Percentiles rank a stretch among this genome's conserved stretches.
Evolutionary conservation across 2,113 vertebrate species (phyloP).

Genomic region (Uropsilus gracilis): DNA sequence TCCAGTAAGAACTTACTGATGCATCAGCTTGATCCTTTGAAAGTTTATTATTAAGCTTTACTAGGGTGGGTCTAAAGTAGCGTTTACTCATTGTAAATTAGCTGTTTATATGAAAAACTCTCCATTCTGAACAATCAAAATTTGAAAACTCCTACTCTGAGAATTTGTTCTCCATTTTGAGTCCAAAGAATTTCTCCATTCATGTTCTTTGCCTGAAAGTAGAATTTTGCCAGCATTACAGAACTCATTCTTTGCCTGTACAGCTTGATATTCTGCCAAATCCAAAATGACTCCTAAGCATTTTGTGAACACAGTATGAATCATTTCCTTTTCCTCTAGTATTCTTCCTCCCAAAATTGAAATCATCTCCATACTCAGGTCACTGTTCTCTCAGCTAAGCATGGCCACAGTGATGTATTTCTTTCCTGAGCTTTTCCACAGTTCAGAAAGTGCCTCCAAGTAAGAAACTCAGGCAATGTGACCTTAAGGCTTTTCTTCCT

Average conservation of each 20-base stretch:
- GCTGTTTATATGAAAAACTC: not conserved
- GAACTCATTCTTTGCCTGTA: not conserved
- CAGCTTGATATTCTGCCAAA: not conserved
- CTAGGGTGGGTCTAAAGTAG: not conserved
- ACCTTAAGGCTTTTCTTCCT: not conserved
- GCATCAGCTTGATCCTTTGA: not conserved
- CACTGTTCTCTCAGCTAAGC: not conserved
- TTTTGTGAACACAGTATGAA: not conserved
- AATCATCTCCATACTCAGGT: not conserved
- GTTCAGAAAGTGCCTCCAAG: not conserved
- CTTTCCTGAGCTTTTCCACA: too few relatives aligned
- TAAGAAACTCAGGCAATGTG: not conserved
- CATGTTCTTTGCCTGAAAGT: not conserved
- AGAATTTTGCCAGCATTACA: not conserved
- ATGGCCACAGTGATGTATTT: not conserved
- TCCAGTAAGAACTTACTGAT: not conserved
- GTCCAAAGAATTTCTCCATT: not conserved
- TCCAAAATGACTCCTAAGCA: not conserved
- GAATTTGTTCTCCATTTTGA: not conserved
- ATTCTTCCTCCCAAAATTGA: not conserved
- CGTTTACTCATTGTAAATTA: not conserved
- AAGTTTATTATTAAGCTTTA: not conserved
- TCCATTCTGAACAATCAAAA: not conserved
- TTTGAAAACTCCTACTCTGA: not conserved
- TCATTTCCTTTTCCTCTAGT: not conserved